phyloP scores from a whole-genome alignment of 2,888 invertebrate genomes.

The Himalopsyche japonica region DNA sequence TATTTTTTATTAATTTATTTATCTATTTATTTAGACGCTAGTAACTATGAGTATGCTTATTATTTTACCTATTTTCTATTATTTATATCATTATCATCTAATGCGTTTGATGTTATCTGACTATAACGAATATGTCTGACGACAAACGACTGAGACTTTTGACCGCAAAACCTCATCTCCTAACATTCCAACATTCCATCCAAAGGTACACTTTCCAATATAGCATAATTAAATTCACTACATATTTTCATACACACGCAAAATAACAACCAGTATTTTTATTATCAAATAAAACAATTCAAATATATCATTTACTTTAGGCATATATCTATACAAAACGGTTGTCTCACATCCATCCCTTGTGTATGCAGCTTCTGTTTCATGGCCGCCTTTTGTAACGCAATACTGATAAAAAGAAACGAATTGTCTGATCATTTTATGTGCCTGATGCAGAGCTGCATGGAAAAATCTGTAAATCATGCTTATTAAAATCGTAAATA shows the following conservation, averaged over 20 bases:
- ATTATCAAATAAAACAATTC: too few species aligned
- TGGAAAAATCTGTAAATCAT: too few species aligned
- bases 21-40: background rate
- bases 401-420: too few species aligned
- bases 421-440: too few species aligned
- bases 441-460: too few species aligned
- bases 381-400: too few species aligned
- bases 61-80: background rate
- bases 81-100: background rate
- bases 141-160: slow-evolving; percentile 37
- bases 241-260: background rate
- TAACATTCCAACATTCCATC: background rate
- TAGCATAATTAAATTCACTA: background rate
- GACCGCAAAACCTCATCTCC: slow-evolving; percentile 13
- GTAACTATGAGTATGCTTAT: background rate
- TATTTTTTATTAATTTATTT: background rate
- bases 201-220: background rate
- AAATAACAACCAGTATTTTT: background rate
- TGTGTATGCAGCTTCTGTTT: too few species aligned
- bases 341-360: too few species aligned
- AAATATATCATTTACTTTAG: too few species aligned
- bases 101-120: slow-evolving; percentile 33
- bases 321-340: too few species aligned
- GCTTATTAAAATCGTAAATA: too few species aligned
- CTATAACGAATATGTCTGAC: slow-evolving; percentile 36